A percentile compares a stretch with the other conserved stretches of the same genome.
These are phyloP conservation scores for Aldabrachelys gigantea DNA, from an alignment of 2,113 vertebrate genomes.

Conservation along the genomic window DNA sequence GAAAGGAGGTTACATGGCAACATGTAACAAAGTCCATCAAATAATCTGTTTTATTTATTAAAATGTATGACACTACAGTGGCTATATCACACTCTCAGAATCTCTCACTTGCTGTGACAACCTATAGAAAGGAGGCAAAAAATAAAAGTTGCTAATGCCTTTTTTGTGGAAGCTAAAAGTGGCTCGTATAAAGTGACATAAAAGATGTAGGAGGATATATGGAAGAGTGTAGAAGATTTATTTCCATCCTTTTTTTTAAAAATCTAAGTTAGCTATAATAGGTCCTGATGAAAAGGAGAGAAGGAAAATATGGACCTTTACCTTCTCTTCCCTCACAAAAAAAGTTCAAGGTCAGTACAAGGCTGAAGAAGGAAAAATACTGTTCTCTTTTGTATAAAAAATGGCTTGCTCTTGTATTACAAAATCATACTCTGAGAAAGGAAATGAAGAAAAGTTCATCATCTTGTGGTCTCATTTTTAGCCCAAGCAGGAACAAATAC, in stretches of 20 bases:
- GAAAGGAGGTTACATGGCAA: not conserved
- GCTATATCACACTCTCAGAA: not conserved
- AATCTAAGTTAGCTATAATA: not conserved
- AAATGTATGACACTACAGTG: not conserved
- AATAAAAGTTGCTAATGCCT: not conserved
- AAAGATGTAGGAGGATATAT: not conserved
- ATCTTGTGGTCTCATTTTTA: not conserved
- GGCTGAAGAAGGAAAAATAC: not conserved
- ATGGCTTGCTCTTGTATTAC: not conserved
- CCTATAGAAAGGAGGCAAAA: not conserved
- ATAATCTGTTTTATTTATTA: not conserved
- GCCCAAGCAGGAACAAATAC: not conserved
- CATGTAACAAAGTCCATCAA: not conserved
- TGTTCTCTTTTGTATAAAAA: not conserved
- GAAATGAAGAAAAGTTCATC: not conserved
- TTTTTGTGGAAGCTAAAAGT: not conserved
- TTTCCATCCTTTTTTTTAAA: not conserved
- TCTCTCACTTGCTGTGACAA: not conserved
- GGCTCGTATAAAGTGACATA: not conserved
- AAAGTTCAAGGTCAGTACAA: not conserved
- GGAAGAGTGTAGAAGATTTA: not conserved
- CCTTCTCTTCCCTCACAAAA: not conserved
- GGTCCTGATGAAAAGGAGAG: not conserved
- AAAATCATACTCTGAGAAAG: not conserved
- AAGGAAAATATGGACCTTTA: not conserved